phyloP scores from a whole-genome alignment of 64 coral and sea anemone species.

The Hydrozoanthus tunicans region DNA sequence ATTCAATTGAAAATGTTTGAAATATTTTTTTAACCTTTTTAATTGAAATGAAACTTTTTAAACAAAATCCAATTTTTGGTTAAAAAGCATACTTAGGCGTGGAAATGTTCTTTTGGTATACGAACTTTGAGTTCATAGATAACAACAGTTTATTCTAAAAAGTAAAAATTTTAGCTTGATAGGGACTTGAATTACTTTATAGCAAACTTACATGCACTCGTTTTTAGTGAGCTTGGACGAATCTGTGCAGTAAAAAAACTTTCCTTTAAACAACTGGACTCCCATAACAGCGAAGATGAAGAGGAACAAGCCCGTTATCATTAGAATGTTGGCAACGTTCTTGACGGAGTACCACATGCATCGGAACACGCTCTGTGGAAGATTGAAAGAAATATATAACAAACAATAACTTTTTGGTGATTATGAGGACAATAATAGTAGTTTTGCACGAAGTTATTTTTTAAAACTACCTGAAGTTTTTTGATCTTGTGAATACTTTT shows the following conservation, averaged over 20 bases:
- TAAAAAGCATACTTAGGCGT: no score
- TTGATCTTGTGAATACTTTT: slow-evolving; percentile 97
- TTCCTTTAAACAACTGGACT: slow-evolving; percentile 92
- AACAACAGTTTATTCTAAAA: no score
- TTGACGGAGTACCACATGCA: slow-evolving; percentile 99
- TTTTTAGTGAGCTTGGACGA: slow-evolving; percentile 57
- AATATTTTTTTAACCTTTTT: no score
- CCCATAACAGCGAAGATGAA: slow-evolving; percentile 98
- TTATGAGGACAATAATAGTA: not conserved
- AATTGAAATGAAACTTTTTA: no score
- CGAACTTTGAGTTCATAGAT: no score
- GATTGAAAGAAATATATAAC: not conserved
- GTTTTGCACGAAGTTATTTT: no score
- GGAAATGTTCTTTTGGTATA: no score
- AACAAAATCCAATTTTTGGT: no score
- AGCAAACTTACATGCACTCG: slow-evolving; percentile 83
- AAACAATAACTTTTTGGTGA: not conserved
- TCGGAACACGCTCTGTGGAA: slow-evolving; percentile 80
- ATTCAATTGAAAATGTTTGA: no score
- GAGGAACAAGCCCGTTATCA: slow-evolving; percentile 89
- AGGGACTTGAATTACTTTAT: not conserved
- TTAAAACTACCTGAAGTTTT: slow-evolving; percentile 80
- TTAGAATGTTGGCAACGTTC: slow-evolving; percentile 95
- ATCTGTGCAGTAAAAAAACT: slow-evolving; percentile 87
- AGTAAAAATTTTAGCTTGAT: not conserved